Evolutionary conservation across 2,797 vertebrate genomes (phyloP).

Genomic region (Ctenochaetus hawaiiensis): DNA sequence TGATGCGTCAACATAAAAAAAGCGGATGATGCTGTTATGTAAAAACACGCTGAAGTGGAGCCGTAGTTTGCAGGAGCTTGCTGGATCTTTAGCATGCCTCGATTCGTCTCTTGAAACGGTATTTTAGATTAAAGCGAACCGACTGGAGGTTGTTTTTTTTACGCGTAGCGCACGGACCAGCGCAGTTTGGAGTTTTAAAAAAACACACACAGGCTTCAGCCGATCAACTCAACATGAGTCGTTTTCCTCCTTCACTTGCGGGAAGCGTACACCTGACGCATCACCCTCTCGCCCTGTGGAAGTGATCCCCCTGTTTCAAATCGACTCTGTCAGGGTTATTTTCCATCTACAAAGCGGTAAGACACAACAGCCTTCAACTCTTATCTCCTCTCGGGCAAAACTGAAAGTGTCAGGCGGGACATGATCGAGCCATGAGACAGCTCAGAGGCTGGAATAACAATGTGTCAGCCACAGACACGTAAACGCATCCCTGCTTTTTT

Average conservation of each 20-base stretch:
- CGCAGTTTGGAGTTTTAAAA: slow-evolving; percentile 57
- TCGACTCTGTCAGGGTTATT: background rate
- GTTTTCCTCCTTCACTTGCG: slow-evolving; percentile 73
- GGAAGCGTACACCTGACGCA: slow-evolving; percentile 81
- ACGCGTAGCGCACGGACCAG: slow-evolving; percentile 45
- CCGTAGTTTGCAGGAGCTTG: slow-evolving; percentile 67
- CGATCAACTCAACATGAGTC: slow-evolving; percentile 75
- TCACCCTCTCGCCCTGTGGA: slow-evolving; percentile 46
- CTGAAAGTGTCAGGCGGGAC: slow-evolving; percentile 72
- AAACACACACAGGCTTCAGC: slow-evolving; percentile 22
- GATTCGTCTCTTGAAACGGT: background rate
- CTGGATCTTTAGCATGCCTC: slow-evolving; percentile 5
- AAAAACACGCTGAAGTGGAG: slow-evolving; percentile 83
- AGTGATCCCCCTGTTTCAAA: slow-evolving; percentile 27
- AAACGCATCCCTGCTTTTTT: background rate
- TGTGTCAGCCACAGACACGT: slow-evolving; percentile 2
- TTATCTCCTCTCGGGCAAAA: slow-evolving; percentile 48
- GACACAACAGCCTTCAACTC: slow-evolving; percentile 42
- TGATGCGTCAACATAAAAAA: slow-evolving; percentile 87
- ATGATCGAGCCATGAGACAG: slow-evolving; percentile 34
- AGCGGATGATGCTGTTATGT: slow-evolving; percentile 89
- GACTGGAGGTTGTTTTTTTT: slow-evolving; percentile 11
- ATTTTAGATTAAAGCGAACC: slow-evolving; percentile 5
- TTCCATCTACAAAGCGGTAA: slow-evolving; percentile 47
- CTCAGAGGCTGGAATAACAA: slow-evolving; percentile 13